A percentile compares a stretch with the other conserved stretches of the same genome.
phyloP scores from a whole-genome alignment of 2,888 invertebrate species.

The Sacculina carcini region DNA sequence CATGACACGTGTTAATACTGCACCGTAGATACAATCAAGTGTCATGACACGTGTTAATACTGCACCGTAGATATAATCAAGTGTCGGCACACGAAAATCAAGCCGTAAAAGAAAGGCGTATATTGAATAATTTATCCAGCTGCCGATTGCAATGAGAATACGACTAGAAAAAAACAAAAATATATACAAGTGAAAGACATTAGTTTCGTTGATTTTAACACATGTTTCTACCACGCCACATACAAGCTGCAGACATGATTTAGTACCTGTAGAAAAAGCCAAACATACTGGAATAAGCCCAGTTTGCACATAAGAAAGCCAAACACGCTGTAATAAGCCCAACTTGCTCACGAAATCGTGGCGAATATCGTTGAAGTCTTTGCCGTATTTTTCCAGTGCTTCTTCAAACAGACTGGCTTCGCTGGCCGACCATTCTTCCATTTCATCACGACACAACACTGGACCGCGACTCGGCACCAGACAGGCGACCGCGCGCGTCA shows the following conservation, averaged over 20 bases:
- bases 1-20: too few species aligned
- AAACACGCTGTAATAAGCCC: not conserved
- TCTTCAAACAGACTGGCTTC: constrained; percentile 98
- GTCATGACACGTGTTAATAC: too few species aligned
- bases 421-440: constrained; percentile 99
- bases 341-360: constrained; percentile 44
- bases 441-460: constrained; percentile 88
- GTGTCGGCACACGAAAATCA: too few species aligned
- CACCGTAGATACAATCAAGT: too few species aligned
- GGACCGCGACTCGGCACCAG: constrained; percentile 86
- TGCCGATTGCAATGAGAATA: too few species aligned
- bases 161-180: not conserved
- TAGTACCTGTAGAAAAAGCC: too few species aligned
- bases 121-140: too few species aligned
- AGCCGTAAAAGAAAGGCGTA: too few species aligned
- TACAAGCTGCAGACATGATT: too few species aligned
- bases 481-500: constrained; percentile 68
- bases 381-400: constrained; percentile 83
- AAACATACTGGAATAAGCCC: not conserved
- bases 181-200: not conserved
- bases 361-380: constrained; percentile 95
- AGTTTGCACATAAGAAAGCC: not conserved
- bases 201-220: too few species aligned
- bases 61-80: too few species aligned
- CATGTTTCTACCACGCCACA: too few species aligned